These are phyloP conservation scores for Prunella himalayana DNA, from an alignment of 2,113 vertebrate genomes.

Conservation along the genomic window DNA sequence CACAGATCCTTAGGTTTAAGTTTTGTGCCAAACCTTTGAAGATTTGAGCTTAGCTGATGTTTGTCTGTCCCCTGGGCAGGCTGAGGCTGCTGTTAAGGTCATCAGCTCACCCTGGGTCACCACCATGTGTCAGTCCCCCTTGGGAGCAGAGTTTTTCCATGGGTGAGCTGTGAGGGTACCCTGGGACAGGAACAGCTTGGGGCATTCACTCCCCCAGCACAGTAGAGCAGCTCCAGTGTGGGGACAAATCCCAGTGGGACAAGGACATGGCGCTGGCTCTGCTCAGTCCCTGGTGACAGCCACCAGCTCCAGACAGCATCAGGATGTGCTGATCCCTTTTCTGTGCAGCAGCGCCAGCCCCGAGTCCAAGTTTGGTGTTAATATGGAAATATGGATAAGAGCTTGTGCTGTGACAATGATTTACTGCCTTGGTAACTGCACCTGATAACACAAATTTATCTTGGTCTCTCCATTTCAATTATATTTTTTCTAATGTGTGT, in stretches of 20 bases:
- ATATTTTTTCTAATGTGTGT: slow-evolving; percentile 58
- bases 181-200: neutral
- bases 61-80: neutral
- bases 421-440: slow-evolving; percentile 66
- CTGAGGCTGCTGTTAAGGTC: neutral
- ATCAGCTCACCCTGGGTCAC: fast-evolving
- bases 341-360: neutral
- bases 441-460: slow-evolving; percentile 67
- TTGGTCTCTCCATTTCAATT: slow-evolving; percentile 58
- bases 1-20: fast-evolving
- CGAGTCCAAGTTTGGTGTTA: slow-evolving; percentile 1
- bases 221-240: fast-evolving
- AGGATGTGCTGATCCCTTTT: neutral
- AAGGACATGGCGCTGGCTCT: fast-evolving
- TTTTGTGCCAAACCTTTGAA: fast-evolving
- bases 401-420: slow-evolving; percentile 60
- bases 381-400: slow-evolving; percentile 66
- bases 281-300: neutral
- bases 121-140: fast-evolving
- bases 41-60: neutral
- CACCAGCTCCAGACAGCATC: neutral
- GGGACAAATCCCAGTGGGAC: fast-evolving
- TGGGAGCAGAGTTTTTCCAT: neutral
- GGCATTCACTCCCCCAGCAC: neutral
- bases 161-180: neutral